Evolutionary conservation across 1,140 invertebrate species (phyloP).

Genomic region (Drosophila simulans): DNA sequence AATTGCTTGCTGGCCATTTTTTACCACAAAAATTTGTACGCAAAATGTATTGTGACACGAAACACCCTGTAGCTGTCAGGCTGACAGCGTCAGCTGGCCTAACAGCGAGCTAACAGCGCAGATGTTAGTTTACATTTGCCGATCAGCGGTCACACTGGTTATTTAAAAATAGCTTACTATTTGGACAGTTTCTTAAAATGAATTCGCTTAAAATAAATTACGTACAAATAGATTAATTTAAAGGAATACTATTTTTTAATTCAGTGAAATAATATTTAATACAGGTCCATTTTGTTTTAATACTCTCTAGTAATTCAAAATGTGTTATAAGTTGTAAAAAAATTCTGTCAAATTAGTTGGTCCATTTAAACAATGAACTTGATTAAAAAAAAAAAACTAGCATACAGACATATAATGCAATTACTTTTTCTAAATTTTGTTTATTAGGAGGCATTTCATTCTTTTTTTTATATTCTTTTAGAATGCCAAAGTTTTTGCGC

Average conservation of each 20-base stretch:
- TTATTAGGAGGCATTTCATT: no score
- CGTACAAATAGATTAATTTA: no score
- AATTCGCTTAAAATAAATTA: background rate
- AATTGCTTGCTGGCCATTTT: slow-evolving; percentile 77
- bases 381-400: no score
- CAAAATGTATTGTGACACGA: slow-evolving; percentile 24
- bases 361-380: no score
- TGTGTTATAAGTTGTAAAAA: no score
- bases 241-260: no score
- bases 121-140: slow-evolving; percentile 6
- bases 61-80: slow-evolving; percentile 15
- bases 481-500: background rate
- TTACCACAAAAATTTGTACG: slow-evolving; percentile 51
- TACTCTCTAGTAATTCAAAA: no score
- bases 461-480: background rate
- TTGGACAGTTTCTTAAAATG: background rate
- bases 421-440: no score
- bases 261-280: no score
- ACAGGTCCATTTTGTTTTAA: no score
- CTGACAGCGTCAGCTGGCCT: slow-evolving; percentile 15
- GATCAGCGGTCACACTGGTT: background rate
- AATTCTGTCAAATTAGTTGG: no score
- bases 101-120: slow-evolving; percentile 6
- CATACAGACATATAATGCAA: no score
- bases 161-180: background rate